Evolutionary conservation across 2,113 vertebrate species (phyloP).

Genomic region (Triplophysa siluroides): DNA sequence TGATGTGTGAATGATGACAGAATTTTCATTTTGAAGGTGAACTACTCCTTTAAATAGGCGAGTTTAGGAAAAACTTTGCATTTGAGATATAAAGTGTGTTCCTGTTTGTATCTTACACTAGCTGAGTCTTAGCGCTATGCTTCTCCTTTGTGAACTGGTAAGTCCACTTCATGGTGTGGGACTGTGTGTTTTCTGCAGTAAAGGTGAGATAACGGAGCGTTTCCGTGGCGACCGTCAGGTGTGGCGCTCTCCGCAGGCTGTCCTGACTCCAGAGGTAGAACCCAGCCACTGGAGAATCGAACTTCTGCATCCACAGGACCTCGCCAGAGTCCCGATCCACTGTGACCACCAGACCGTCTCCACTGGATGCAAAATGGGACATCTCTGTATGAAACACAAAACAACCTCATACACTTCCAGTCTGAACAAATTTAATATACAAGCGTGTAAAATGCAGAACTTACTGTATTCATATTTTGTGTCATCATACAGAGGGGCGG

Average conservation of each 20-base stretch:
- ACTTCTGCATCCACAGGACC: conserved; percentile 93
- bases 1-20: no score
- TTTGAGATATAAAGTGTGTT: not conserved
- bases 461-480: conserved; percentile 82
- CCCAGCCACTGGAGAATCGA: conserved; percentile 85
- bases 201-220: conserved; percentile 92
- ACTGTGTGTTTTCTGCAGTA: conserved; percentile 77
- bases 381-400: conserved; percentile 73
- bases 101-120: conserved; percentile 78
- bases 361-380: conserved; percentile 89
- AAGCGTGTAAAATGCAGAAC: conserved; percentile 53
- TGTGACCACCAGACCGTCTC: conserved; percentile 89
- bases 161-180: conserved; percentile 81
- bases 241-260: conserved; percentile 82
- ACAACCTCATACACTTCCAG: not conserved
- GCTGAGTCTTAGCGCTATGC: conserved; percentile 79
- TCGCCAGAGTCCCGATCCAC: conserved; percentile 86
- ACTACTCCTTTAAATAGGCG: not conserved
- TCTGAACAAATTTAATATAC: not conserved
- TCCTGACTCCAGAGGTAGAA: conserved; percentile 91
- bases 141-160: conserved; percentile 80
- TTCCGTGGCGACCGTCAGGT: conserved; percentile 89
- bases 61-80: not conserved
- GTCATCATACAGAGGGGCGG: conserved; percentile 78
- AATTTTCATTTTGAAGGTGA: not conserved